Evolutionary conservation across 2,113 vertebrate genomes (phyloP).

Genomic region (Phocoena sinus): DNA sequence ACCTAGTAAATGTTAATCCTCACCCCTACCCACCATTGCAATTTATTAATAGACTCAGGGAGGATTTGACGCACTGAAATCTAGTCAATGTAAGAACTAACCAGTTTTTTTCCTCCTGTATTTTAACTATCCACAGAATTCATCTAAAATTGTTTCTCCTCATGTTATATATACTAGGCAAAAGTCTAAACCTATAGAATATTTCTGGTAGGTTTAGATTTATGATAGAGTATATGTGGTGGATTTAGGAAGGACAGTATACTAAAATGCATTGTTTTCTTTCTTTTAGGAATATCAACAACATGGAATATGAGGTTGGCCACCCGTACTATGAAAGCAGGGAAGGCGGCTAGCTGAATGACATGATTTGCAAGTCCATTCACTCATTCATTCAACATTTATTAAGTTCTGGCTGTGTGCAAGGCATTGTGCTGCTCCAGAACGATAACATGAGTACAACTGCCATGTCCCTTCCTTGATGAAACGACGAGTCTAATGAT

Average conservation of each 20-base stretch:
- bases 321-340: background rate
- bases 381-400: background rate
- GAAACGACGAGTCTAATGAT: background rate
- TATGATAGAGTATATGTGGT: background rate
- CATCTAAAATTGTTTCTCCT: background rate
- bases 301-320: background rate
- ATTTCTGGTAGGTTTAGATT: background rate
- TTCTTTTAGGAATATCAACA: background rate
- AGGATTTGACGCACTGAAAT: background rate
- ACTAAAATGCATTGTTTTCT: background rate
- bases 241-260: background rate
- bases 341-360: background rate
- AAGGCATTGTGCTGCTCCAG: background rate
- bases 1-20: background rate
- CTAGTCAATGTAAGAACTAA: background rate
- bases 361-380: background rate
- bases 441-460: background rate
- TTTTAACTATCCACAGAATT: background rate
- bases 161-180: background rate
- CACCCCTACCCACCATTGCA: rapidly evolving
- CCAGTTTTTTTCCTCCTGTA: background rate
- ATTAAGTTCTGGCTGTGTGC: background rate
- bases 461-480: background rate
- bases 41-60: background rate
- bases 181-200: background rate